phyloP scores from a whole-genome alignment of 2,113 vertebrate genomes.

The Nycticryphes semicollaris region DNA sequence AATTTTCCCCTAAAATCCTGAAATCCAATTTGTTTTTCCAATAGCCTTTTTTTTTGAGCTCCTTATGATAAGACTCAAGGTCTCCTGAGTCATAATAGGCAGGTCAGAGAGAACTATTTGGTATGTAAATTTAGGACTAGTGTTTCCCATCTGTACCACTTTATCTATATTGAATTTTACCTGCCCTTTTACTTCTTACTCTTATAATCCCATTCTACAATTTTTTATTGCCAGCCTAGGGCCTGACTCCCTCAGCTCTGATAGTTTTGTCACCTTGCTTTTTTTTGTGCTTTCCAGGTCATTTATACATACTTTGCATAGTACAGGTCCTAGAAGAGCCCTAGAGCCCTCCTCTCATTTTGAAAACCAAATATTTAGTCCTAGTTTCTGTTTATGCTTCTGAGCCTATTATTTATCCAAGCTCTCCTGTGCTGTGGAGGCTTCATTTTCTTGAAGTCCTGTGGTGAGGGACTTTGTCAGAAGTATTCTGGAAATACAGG shows the following conservation, averaged over 20 bases:
- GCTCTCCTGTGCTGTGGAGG: neutral
- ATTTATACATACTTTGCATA: accelerated
- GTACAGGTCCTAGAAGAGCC: neutral
- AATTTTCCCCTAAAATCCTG: neutral
- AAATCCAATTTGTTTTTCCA: neutral
- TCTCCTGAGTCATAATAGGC: neutral
- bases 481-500: neutral
- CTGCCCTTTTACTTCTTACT: neutral
- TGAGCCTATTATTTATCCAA: neutral
- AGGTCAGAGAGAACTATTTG: neutral
- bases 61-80: neutral
- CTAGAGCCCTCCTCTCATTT: neutral
- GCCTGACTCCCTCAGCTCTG: neutral
- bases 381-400: neutral
- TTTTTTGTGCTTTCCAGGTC: neutral
- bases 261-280: neutral
- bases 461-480: neutral
- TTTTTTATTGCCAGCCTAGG: neutral
- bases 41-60: neutral
- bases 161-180: neutral
- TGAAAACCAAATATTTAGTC: neutral
- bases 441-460: neutral
- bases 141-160: neutral
- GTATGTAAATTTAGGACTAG: neutral
- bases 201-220: neutral